Evolutionary conservation across 2,797 vertebrate species (phyloP), one percentile per base, ranked within the genome.

Genomic region (Trachurus trachurus): DNA sequence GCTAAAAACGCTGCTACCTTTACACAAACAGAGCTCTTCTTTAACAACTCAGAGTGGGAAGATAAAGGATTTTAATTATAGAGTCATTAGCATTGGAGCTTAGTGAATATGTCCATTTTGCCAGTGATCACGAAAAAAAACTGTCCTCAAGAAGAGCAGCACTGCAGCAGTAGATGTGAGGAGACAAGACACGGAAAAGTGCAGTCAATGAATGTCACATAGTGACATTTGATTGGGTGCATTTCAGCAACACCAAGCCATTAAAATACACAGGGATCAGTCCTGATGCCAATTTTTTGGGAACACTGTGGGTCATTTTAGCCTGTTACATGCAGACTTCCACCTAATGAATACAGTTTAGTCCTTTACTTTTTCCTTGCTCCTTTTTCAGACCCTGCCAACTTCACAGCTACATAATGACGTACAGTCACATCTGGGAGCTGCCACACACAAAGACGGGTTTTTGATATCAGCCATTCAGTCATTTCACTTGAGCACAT

Each of bases 401-500:
- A 34, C 53, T 66, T 71, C 45, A 63, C 22, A 67, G 39, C 40
- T 7, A 45, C 13, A 34, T 40, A 50, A 66, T 31, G 40, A 47
- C 17, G 3, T 54, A 34, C 50, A 50, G 59, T 74, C 19, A 68
- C 58, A 64, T 72, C 37, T 45, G 66, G 62, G 62, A 74, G 74
- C 40, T 70, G 72, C 61, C 40, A 17, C 6, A 19, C 52, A 76
- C 40, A 71, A 67, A 67, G 71, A 63, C n/a, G 44, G 58, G 53
- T 40, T 53, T 22, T 60, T 64, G 29, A 49, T 70, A 60, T 72
- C 65, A 70, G 66, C 29, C 45, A 75, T 37, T 0, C 19, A 87
- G 62, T 78, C 57, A 60, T 74, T 84, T 75, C 47, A 63, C 74
- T 77, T 59, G 57, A 85, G 71, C 68, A 57, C 54, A 81, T 45